A percentile compares a stretch with the other conserved stretches of the same genome.
Conservation (phyloP, 2,888 invertebrate genomes). For the Pyrochroa serraticornis region DNA sequence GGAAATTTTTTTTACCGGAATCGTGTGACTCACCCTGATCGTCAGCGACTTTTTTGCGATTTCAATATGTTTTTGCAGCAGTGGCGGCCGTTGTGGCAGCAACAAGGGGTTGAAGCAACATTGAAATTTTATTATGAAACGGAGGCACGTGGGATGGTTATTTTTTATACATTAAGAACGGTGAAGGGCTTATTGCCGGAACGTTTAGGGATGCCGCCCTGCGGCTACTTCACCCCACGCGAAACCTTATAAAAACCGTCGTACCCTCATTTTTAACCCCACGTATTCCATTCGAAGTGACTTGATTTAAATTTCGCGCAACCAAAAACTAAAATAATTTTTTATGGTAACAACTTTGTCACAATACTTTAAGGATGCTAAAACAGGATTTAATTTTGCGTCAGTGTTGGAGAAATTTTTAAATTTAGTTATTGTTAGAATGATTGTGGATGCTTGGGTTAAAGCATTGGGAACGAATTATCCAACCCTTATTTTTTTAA, state of each 20-base stretch:
- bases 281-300: conserved; percentile 46
- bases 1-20: conserved; percentile 8
- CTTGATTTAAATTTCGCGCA: conserved; percentile 42
- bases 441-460: background rate
- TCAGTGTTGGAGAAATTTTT: background rate
- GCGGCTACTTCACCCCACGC: conserved; percentile 43
- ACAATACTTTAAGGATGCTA: too few relatives aligned
- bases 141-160: conserved; percentile 31
- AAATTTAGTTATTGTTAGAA: background rate
- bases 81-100: conserved; percentile 11
- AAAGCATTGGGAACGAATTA: conserved; percentile 43
- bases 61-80: conserved; percentile 18
- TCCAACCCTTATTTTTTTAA: conserved; percentile 64
- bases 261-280: conserved; percentile 42
- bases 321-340: conserved; percentile 10
- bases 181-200: conserved; percentile 3
- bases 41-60: background rate
- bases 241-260: conserved; percentile 38
- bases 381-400: background rate
- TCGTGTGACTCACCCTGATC: conserved; percentile 8
- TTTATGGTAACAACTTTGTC: background rate
- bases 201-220: conserved; percentile 34
- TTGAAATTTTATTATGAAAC: conserved; percentile 34
- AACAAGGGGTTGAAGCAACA: conserved; percentile 9
- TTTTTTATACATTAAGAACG: conserved; percentile 35